Conservation (phyloP, 2,113 vertebrate genomes). For the Laticauda colubrina region DNA sequence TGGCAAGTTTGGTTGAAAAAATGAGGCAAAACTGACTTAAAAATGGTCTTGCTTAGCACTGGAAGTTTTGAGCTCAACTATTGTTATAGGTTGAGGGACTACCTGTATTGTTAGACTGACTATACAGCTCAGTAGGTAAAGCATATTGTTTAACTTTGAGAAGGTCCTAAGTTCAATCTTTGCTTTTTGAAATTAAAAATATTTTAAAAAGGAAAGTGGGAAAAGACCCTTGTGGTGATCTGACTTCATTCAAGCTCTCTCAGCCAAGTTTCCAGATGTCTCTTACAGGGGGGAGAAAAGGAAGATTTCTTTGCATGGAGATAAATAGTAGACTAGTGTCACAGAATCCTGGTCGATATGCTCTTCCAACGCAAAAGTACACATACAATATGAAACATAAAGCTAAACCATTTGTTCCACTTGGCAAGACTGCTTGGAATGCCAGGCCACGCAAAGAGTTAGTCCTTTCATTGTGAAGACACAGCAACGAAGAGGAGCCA, state of each 20-base stretch:
- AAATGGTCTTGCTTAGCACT: background rate
- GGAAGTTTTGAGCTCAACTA: background rate
- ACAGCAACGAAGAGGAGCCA: background rate
- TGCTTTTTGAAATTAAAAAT: background rate
- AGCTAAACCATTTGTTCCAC: constrained; percentile 11
- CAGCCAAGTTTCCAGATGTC: background rate
- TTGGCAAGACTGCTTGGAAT: background rate
- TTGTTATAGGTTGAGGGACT: background rate
- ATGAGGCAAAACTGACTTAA: background rate
- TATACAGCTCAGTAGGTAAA: background rate
- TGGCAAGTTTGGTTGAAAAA: too few species aligned
- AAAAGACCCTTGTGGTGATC: background rate
- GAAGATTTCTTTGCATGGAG: background rate
- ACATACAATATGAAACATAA: background rate
- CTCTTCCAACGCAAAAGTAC: background rate
- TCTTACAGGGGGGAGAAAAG: background rate
- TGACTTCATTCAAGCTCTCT: background rate
- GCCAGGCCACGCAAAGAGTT: background rate
- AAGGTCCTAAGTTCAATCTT: background rate
- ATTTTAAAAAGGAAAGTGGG: background rate
- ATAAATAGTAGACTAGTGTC: constrained; percentile 1
- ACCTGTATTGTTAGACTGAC: background rate
- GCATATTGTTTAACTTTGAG: background rate
- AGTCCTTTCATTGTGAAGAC: background rate
- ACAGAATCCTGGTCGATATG: constrained; percentile 17